Evolutionary conservation across 2,113 vertebrate species (phyloP).

Genomic region (Podarcis muralis): DNA sequence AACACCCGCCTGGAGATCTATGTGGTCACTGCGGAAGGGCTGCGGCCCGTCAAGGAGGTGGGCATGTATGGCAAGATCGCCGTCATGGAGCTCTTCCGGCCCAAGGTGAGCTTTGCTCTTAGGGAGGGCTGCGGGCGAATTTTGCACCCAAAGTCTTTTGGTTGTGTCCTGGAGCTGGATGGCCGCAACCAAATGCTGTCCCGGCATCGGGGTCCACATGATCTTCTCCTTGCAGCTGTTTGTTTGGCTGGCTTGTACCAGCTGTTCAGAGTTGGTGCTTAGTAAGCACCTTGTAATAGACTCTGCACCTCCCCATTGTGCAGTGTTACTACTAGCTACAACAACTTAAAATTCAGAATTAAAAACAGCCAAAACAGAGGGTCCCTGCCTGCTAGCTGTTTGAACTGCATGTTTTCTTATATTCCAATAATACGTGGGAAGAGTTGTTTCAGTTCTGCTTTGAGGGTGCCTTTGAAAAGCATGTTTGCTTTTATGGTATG

Average conservation of each 20-base stretch:
- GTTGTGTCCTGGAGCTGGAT: neutral
- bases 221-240: neutral
- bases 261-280: neutral
- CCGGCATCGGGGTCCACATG: neutral
- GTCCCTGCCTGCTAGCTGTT: neutral
- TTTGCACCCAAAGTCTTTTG: neutral
- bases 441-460: neutral
- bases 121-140: neutral
- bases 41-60: conserved; percentile 97
- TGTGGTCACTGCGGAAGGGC: conserved; percentile 94
- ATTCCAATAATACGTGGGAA: neutral
- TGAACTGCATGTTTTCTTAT: neutral
- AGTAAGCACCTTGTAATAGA: neutral
- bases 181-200: too few species aligned
- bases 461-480: neutral
- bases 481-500: neutral
- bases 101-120: conserved; percentile 81
- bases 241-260: neutral
- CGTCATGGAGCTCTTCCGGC: conserved; percentile 97
- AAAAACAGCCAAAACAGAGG: too few species aligned
- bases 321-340: too few species aligned
- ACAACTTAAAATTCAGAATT: too few species aligned
- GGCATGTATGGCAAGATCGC: conserved; percentile 98
- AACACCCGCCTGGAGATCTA: conserved; percentile 98
- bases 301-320: neutral